A percentile compares a stretch with the other conserved stretches of the same genome.
Conservation (phyloP, 2,888 invertebrate genomes). For the Polydrusus cervinus region DNA sequence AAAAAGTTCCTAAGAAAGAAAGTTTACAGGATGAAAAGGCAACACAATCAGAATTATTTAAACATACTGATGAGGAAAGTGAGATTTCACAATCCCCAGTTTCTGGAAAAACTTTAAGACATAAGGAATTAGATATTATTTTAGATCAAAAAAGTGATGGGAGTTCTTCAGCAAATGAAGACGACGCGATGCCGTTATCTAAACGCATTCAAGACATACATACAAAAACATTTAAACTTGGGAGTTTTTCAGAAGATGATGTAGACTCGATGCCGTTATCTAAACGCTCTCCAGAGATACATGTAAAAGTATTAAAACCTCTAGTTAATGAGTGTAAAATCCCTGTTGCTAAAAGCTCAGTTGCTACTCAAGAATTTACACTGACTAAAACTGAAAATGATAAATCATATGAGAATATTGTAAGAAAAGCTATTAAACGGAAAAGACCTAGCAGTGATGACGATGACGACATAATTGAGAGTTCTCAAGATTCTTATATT, state of each 20-base stretch:
- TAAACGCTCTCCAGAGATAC: background rate
- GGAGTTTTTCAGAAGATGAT: background rate
- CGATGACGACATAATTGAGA: conserved; percentile 47
- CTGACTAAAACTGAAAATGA: background rate
- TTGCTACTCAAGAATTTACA: background rate
- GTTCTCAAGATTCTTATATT: conserved; percentile 42
- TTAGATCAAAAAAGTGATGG: background rate
- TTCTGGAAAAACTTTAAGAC: background rate
- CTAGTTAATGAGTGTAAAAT: too few species aligned
- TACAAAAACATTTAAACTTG: too few species aligned
- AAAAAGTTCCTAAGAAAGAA: background rate
- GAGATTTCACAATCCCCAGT: background rate
- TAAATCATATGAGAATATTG: background rate
- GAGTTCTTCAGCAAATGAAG: background rate
- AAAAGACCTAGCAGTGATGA: conserved; percentile 26
- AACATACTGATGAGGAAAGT: background rate
- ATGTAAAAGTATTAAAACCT: too few species aligned
- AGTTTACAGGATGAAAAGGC: background rate
- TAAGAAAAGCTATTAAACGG: conserved; percentile 5
- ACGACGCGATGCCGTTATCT: background rate
- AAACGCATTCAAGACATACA: background rate
- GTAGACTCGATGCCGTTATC: background rate
- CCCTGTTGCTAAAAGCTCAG: background rate
- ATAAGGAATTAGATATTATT: background rate
- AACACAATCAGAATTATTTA: conserved; percentile 30